These are phyloP conservation scores for Danionella dracula DNA, from an alignment of 2,797 vertebrate species.

Conservation along the genomic window DNA sequence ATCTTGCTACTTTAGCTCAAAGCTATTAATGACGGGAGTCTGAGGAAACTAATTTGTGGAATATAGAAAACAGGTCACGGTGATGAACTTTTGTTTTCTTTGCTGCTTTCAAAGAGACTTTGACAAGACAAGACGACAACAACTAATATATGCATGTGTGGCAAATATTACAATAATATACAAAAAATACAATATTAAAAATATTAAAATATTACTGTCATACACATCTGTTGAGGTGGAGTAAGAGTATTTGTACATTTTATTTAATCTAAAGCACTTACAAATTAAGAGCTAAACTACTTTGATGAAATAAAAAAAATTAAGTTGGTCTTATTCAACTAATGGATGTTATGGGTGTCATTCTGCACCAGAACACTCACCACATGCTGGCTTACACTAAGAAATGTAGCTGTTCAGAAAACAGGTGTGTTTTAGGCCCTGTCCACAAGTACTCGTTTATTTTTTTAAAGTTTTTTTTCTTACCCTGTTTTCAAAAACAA, in stretches of 20 bases:
- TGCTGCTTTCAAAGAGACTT: conserved; percentile 2
- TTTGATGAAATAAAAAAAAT: too few relatives aligned
- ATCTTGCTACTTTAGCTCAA: conserved; percentile 44
- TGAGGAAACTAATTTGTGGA: neutral
- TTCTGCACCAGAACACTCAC: too few relatives aligned
- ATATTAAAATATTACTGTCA: too few relatives aligned
- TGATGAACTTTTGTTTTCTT: conserved; percentile 16
- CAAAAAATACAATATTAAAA: too few relatives aligned
- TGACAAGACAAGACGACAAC: conserved; percentile 50
- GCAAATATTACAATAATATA: conserved; percentile 63
- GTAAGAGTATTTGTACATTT: conserved; percentile 65
- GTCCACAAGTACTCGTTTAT: too few relatives aligned
- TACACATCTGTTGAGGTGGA: conserved; percentile 74
- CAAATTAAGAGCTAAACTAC: conserved; percentile 73
- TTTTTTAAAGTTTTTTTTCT: too few relatives aligned
- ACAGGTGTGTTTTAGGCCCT: too few relatives aligned
- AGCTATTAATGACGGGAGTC: conserved; percentile 19
- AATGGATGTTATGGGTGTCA: too few relatives aligned
- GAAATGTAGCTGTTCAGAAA: too few relatives aligned
- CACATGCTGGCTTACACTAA: too few relatives aligned
- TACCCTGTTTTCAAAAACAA: too few relatives aligned
- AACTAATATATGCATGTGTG: conserved; percentile 59
- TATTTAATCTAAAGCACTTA: conserved; percentile 77
- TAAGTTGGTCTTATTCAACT: too few relatives aligned
- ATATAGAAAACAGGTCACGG: conserved; percentile 50